phyloP scores from a whole-genome alignment of 2,797 vertebrate genomes.

The Pipistrellus pipistrellus region DNA sequence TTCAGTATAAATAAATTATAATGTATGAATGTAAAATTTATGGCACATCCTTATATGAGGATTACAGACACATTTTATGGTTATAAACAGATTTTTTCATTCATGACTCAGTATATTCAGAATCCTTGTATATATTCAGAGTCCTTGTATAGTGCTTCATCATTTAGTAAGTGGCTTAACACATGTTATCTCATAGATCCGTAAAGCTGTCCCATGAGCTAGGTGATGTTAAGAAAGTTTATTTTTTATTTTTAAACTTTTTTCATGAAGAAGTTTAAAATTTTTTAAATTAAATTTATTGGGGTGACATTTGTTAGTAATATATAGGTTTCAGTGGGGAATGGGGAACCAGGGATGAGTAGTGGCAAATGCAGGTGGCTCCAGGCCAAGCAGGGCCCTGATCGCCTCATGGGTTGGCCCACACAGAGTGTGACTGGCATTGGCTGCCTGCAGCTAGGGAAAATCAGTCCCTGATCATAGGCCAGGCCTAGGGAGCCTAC shows the following conservation, averaged over 20 bases:
- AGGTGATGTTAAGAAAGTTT: not conserved
- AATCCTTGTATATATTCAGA: constrained; percentile 30
- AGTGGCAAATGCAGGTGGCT: too few species aligned
- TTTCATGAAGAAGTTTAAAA: not conserved
- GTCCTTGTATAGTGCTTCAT: constrained; percentile 20
- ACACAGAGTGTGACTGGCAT: too few species aligned
- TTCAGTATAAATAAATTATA: constrained; percentile 53
- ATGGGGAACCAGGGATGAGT: too few species aligned
- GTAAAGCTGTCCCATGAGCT: not conserved
- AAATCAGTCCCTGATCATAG: too few species aligned
- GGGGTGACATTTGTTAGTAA: not conserved
- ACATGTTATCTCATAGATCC: constrained; percentile 12
- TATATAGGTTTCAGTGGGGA: not conserved
- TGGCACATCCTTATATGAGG: not conserved
- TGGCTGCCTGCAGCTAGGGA: too few species aligned
- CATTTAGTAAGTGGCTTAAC: constrained; percentile 41
- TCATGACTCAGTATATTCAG: constrained; percentile 43
- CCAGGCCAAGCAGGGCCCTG: too few species aligned
- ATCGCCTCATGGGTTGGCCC: too few species aligned
- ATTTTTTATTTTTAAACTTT: not conserved
- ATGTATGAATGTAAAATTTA: constrained; percentile 47
- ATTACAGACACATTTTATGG: constrained; percentile 60
- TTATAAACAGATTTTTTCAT: constrained; percentile 46
- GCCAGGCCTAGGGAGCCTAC: too few species aligned
- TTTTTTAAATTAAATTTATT: not conserved